Base-by-base conservation (phyloP, 2,797 vertebrate genomes). In the Dicrostonyx torquatus region DNA sequence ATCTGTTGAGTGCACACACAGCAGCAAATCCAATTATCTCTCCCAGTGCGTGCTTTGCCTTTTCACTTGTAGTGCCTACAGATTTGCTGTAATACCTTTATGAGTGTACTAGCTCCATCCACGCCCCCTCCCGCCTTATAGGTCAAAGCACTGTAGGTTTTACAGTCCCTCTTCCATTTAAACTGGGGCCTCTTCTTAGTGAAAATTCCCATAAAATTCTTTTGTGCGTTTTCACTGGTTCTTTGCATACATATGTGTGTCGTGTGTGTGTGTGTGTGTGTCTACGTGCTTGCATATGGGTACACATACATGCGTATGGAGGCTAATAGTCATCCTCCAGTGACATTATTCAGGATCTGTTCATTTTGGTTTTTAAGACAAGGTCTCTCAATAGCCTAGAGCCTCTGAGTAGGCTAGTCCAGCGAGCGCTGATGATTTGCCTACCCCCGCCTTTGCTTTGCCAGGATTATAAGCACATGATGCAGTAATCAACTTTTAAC, bases 21-120 rank as follows among this genome's bases (percentile, higher is more conserved):
- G n/a, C 22, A 92, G 84, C 40, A 95, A 91, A 94, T 64, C 40
- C 95, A 94, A 31, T 91, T 18, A 80, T 85, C 40, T 75, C 70
- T 43, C 79, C 90, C 11, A 34, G 64, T n/a, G n/a, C 64, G 77
- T 93, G 45, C 64, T 64, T 87, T 92, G 79, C 73, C 78, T 24
- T 68, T 58, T 60, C 24, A 43, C 40, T 76, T 73, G 37, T 15
- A 86, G n/a, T 24, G 29, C 29, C 84, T 70, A 17, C 1, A 86
- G 72, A 88, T 85, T 88, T 64, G 48, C 88, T 82, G 20, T 26
- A 53, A 89, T 68, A 37, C 78, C 22, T 84, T 90, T 66, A 26
- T 84, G 31, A 90, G 45, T 26, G 5, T 40, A 45, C 29, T 34
- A 24, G 66, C 55, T 22, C 20, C 55, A 58, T 22, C 55, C 55